Base-by-base conservation (phyloP, 2,797 vertebrate species). In the Microctenopoma steveboyesi region DNA sequence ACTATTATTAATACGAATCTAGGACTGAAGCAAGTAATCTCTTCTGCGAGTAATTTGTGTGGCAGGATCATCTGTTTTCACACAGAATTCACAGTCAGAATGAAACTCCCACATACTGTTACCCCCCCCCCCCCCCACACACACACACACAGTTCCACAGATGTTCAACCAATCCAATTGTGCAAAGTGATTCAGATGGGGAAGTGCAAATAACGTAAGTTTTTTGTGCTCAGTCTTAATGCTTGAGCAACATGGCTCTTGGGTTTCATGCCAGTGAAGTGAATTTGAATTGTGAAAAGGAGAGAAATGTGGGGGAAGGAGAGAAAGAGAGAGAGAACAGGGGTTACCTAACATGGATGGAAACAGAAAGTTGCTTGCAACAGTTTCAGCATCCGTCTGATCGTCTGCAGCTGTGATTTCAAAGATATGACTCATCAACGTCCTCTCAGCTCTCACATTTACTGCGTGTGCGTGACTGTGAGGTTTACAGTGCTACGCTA, bases 341-440 rank as follows among this genome's bases (percentile, higher is more conserved):
- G 55, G 62, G 63, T 64, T 77, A 37, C 75, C 28, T 52, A 71
- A 73, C 0, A 1, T 4, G 61, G 45, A 81, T 62, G 53, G 73
- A 88, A 88, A 89, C 64, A 59, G 77, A 88, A 84, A 88, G 83
- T 73, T 69, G 49, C 78, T 74, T 62, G 78, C 66, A 79, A 76
- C 51, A 80, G 57, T 79, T 51, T 65, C 71, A 54, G 72, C 76
- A 79, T 90, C 80, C 64, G 55, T 74, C 79, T 73, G 81, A 85
- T 86, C 75, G 78, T 86, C 87, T 82, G 84, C 86, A 91, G 83
- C 84, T 89, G 86, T 86, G 77, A 82, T 88, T 84, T 84, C 78
- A 73, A 71, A 85, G 77, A 88, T 83, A 76, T 91, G 87, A 91
- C 81, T 92, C 90, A 90, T 78, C 46, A 72, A 74, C 49, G 60